These are phyloP conservation scores for Corythucha ciliata DNA, from an alignment of 2,888 invertebrate genomes.

Conservation along the genomic window DNA sequence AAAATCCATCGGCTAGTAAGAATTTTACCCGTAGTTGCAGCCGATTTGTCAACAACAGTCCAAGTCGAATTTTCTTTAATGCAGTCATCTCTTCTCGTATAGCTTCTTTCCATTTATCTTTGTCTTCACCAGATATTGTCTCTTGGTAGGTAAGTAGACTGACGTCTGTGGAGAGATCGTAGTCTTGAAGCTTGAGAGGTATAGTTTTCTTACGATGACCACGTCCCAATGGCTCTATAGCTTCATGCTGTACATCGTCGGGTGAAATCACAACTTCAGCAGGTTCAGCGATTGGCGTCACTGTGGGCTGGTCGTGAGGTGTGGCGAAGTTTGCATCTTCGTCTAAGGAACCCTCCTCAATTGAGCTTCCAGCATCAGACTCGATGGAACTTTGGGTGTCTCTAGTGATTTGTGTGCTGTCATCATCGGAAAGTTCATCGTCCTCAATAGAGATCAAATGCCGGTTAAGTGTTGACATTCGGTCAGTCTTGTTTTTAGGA, in stretches of 20 bases:
- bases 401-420: too few species aligned
- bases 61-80: conserved; percentile 33
- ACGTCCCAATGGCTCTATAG: neutral
- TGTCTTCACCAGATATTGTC: conserved; percentile 19
- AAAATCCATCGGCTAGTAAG: conserved; percentile 36
- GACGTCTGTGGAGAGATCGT: neutral
- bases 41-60: conserved; percentile 29
- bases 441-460: too few species aligned
- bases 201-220: neutral
- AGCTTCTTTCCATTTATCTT: conserved; percentile 25
- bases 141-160: conserved; percentile 21
- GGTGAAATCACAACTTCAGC: too few species aligned
- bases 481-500: too few species aligned
- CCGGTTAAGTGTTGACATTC: too few species aligned
- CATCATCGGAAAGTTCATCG: too few species aligned
- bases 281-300: too few species aligned
- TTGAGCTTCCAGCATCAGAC: too few species aligned
- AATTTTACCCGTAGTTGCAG: conserved; percentile 10
- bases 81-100: conserved; percentile 33
- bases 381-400: too few species aligned
- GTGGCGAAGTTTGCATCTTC: too few species aligned
- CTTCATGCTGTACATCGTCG: neutral
- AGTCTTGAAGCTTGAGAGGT: conserved; percentile 3
- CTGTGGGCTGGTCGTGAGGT: too few species aligned
- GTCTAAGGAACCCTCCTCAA: too few species aligned